Conservation (phyloP, 2,888 invertebrate genomes). For the Ptychoptera albimana region DNA sequence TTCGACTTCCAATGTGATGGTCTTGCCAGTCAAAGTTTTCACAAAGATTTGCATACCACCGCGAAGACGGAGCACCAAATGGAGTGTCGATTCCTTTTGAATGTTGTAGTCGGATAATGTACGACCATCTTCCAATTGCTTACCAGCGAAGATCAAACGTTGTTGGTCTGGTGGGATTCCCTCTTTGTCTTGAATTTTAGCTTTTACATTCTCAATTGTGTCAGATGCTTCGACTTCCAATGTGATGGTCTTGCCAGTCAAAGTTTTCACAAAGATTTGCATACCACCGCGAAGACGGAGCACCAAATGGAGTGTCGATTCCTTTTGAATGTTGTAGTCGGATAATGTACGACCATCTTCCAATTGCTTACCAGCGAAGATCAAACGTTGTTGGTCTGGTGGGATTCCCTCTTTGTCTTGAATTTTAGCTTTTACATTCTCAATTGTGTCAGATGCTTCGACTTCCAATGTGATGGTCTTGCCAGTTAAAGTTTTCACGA, state of each 20-base stretch:
- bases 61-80: slow-evolving; percentile 83
- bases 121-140: slow-evolving; percentile 87
- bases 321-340: slow-evolving; percentile 92
- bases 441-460: slow-evolving; percentile 83
- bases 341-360: slow-evolving; percentile 88
- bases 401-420: slow-evolving; percentile 83
- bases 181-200: slow-evolving; percentile 83
- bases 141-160: slow-evolving; percentile 82
- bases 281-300: slow-evolving; percentile 87
- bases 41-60: slow-evolving; percentile 98
- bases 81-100: slow-evolving; percentile 89
- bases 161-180: slow-evolving; percentile 86
- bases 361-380: slow-evolving; percentile 89
- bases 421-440: slow-evolving; percentile 89
- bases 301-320: slow-evolving; percentile 79
- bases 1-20: slow-evolving; percentile 87
- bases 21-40: slow-evolving; percentile 87
- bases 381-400: slow-evolving; percentile 74
- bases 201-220: slow-evolving; percentile 90
- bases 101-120: slow-evolving; percentile 87
- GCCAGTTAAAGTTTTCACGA: slow-evolving; percentile 87
- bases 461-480: slow-evolving; percentile 92
- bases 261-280: slow-evolving; percentile 95
- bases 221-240: slow-evolving; percentile 85
- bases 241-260: slow-evolving; percentile 86